phyloP scores from a whole-genome alignment of 2,888 invertebrate species.

The Nemotelus nigrinus region DNA sequence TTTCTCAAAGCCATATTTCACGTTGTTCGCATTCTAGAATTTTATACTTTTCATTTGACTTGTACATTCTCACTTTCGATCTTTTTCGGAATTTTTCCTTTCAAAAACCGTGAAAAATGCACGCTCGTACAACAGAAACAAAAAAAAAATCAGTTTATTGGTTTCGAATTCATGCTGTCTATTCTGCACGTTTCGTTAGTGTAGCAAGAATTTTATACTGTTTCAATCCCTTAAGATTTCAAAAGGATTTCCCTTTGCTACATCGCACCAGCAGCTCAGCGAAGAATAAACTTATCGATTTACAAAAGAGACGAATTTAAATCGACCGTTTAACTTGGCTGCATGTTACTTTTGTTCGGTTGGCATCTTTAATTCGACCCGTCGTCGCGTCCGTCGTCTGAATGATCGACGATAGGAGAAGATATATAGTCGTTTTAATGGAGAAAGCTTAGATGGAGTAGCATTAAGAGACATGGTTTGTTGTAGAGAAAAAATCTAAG shows the following conservation, averaged over 20 bases:
- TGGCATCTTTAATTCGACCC: background rate
- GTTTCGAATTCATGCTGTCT: background rate
- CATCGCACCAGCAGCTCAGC: background rate
- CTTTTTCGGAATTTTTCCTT: background rate
- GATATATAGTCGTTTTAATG: background rate
- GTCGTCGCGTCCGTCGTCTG: too few species aligned
- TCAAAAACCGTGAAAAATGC: too few species aligned
- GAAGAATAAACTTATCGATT: slow-evolving; percentile 18
- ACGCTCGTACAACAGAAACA: too few species aligned
- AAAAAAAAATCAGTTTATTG: background rate
- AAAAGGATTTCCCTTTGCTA: background rate
- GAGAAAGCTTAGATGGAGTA: background rate
- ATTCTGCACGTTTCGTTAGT: background rate
- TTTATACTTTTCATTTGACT: background rate
- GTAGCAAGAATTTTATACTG: background rate
- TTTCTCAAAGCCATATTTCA: background rate
- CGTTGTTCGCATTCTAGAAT: background rate
- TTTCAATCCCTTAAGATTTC: slow-evolving; percentile 29
- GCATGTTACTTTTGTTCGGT: background rate
- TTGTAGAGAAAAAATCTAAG: too few species aligned
- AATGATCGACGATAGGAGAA: too few species aligned
- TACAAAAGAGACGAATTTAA: slow-evolving; percentile 18
- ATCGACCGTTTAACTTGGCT: slow-evolving; percentile 17
- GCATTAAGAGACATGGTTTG: too few species aligned
- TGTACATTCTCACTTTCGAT: background rate